Base-by-base conservation (phyloP, 2,888 invertebrate genomes). In the Poecilus cupreus region DNA sequence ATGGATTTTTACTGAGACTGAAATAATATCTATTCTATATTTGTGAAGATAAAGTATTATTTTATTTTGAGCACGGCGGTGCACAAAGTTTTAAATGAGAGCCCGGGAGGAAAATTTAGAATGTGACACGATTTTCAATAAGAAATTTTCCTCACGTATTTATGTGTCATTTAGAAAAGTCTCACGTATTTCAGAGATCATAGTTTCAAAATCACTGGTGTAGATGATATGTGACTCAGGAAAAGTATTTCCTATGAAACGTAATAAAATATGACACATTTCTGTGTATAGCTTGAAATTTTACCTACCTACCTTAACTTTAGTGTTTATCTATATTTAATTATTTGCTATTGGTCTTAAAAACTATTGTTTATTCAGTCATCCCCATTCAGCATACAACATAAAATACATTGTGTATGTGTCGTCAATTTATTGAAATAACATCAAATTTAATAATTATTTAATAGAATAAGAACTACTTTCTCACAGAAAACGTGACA, bases 141-240 rank as follows among this genome's bases (percentile, higher is more conserved):
- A 20, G 51, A 49, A 18, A 76, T 76, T 76, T 76, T 76, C 22
- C 57, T 76, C 76, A 57, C 76, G 76, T 76, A 76, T 68, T 68
- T 68, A 68, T 22, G 20, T 76, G 24, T 54, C 76, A 39, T 76
- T 76, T 76, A 37, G 51, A 76, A 76, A 51, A 54, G 16, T 76
- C 54, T 76, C 76, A 76, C 76, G 76, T 76, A 68, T 54, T 13
- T 49, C 75, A 26, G 26, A 75, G 54, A 49, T 49, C 54, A 75
- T 49, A 72, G 72, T 72, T 72, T 72, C 46, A 43, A 72, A 72
- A 72, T 72, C 72, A 46, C 72, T 72, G 49, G 72, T 72, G 46
- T 72, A 72, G 72, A 49, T 72, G 72, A 72, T 72, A 72, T 72
- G 64, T 60, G 70, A 70, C 70, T 60, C 24, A 60, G 8, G 60